Conservation (phyloP, 2,888 invertebrate genomes). For the Cerastis rubricosa region DNA sequence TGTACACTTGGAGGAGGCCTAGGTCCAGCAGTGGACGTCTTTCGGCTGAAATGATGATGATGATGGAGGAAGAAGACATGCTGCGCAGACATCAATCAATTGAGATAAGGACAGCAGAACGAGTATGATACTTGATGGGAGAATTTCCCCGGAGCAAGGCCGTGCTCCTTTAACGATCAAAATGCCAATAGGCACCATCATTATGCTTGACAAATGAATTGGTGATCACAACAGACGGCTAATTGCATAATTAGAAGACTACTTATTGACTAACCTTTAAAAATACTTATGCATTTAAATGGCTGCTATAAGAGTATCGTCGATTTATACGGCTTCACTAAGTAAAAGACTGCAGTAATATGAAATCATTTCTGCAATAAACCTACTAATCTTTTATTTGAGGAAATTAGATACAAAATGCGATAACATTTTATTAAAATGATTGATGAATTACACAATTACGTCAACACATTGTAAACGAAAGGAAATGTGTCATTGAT, state of each 20-base stretch:
- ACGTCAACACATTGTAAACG: constrained; percentile 8
- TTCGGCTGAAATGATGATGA: too few species aligned
- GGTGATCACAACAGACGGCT: neutral
- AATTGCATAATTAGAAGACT: neutral
- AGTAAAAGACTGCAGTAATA: neutral
- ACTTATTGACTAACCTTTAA: neutral
- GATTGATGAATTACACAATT: constrained; percentile 19
- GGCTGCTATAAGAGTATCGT: neutral
- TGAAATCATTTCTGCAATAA: constrained; percentile 40
- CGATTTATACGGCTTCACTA: neutral
- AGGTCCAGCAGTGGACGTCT: too few species aligned
- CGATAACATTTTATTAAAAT: constrained; percentile 5
- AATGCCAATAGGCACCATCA: neutral
- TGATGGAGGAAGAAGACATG: too few species aligned
- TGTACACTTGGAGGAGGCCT: too few species aligned
- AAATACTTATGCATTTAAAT: neutral
- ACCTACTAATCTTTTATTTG: constrained; percentile 24
- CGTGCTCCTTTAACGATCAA: neutral
- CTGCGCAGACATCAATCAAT: too few species aligned
- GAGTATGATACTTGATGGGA: neutral
- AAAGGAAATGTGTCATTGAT: constrained; percentile 4
- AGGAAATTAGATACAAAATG: constrained; percentile 18
- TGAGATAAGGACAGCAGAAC: too few species aligned
- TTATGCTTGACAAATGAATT: neutral
- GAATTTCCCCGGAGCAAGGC: neutral